These are phyloP conservation scores for Myrmecobius fasciatus DNA, from an alignment of 2,113 vertebrate species.

Conservation along the genomic window DNA sequence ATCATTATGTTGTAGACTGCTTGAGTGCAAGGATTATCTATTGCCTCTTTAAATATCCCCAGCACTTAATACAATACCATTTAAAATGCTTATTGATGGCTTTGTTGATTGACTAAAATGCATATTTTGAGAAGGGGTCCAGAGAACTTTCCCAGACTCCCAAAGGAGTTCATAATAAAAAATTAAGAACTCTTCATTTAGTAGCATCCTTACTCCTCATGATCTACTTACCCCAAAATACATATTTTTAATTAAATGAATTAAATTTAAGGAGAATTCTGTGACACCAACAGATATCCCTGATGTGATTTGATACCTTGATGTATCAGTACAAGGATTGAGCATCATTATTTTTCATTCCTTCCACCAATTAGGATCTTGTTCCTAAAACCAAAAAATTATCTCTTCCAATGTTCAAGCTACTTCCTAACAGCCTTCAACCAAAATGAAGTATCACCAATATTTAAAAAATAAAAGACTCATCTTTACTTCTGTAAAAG, in stretches of 20 bases:
- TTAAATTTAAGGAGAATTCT: not conserved
- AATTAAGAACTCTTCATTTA: not conserved
- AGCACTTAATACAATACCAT: not conserved
- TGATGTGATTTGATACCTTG: not conserved
- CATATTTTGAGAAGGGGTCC: not conserved
- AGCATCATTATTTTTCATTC: not conserved
- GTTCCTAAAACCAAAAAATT: not conserved
- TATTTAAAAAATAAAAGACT: not conserved
- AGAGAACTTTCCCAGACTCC: not conserved
- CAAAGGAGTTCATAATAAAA: not conserved
- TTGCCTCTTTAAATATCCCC: not conserved
- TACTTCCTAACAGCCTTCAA: not conserved
- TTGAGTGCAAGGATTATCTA: not conserved
- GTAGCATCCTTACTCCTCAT: not conserved
- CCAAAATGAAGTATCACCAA: not conserved
- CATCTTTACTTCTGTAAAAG: not conserved
- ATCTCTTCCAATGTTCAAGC: not conserved
- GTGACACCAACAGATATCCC: not conserved
- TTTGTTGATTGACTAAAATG: not conserved
- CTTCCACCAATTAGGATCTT: not conserved
- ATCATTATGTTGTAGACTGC: not conserved
- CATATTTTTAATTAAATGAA: not conserved
- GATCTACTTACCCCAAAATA: not conserved
- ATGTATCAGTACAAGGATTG: not conserved
- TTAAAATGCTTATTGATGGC: not conserved